Evolutionary conservation across 2,797 vertebrate genomes (phyloP).

Genomic region (Galaxias olidus): DNA sequence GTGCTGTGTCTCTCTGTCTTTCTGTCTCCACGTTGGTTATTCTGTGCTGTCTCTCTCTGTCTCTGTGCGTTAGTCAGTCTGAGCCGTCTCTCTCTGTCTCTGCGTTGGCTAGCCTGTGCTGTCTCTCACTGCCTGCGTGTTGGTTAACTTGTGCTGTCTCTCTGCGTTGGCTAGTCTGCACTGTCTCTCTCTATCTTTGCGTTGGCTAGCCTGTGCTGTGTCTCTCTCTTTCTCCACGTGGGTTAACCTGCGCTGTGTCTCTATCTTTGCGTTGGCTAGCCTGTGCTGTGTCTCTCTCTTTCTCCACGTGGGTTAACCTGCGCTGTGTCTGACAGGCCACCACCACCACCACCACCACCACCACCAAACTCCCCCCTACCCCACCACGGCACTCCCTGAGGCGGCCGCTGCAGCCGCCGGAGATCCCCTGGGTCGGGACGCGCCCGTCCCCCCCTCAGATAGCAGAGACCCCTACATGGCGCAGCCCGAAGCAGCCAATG

Average conservation of each 20-base stretch:
- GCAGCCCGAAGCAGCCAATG: constrained; percentile 93
- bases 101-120: not conserved
- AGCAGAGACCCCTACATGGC: constrained; percentile 93
- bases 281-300: constrained; percentile 27
- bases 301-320: constrained; percentile 54
- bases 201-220: too few species aligned
- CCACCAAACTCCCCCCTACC: constrained; percentile 85
- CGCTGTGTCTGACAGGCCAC: constrained; percentile 91
- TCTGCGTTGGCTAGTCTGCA: too few species aligned
- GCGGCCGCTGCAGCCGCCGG: constrained; percentile 68
- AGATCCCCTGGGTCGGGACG: constrained; percentile 87
- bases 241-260: too few species aligned
- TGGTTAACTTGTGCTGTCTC: not conserved
- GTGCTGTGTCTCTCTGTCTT: constrained; percentile 21
- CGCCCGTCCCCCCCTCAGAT: constrained; percentile 81
- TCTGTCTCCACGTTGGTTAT: constrained; percentile 19
- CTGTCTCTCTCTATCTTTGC: not conserved
- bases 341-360: constrained; percentile 69
- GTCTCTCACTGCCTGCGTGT: constrained; percentile 12
- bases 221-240: constrained; percentile 28
- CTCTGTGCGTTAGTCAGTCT: too few species aligned
- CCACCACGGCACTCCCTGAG: constrained; percentile 84
- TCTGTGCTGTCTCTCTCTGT: too few species aligned
- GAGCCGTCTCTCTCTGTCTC: too few species aligned
- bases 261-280: too few species aligned